These are phyloP conservation scores for Leucophenga montana DNA, from an alignment of 2,888 invertebrate species.

Conservation along the genomic window DNA sequence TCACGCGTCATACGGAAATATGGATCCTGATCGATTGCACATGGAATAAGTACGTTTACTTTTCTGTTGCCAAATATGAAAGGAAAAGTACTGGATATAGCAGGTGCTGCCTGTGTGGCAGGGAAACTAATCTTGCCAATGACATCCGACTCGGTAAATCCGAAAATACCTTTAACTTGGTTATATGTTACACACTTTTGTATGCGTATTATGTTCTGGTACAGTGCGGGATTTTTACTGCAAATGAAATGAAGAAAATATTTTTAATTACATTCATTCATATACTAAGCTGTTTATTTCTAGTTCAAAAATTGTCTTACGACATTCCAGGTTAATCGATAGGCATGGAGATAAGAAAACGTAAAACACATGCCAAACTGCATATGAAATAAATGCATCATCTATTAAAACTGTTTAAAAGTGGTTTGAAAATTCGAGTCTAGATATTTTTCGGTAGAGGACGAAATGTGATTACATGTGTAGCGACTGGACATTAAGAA, in stretches of 20 bases:
- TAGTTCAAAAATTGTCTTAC: no score
- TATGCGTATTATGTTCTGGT: slow-evolving; percentile 92
- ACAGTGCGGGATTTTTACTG: slow-evolving; percentile 91
- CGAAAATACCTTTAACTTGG: slow-evolving; percentile 98
- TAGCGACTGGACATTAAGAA: no score
- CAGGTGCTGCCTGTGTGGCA: slow-evolving; percentile 95
- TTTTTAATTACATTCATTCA: no score
- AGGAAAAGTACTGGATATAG: slow-evolving; percentile 91
- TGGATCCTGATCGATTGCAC: slow-evolving; percentile 99
- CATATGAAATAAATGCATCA: no score
- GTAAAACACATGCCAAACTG: no score
- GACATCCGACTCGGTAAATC: slow-evolving; percentile 95
- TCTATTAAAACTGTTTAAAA: no score
- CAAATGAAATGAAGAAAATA: slow-evolving; percentile 54
- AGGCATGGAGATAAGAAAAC: no score
- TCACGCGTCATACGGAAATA: slow-evolving; percentile 99
- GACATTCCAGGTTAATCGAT: no score
- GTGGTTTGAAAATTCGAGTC: not conserved
- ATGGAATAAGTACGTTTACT: slow-evolving; percentile 86
- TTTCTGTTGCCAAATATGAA: slow-evolving; percentile 88
- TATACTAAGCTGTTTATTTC: no score
- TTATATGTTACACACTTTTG: slow-evolving; percentile 97
- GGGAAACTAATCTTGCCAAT: slow-evolving; percentile 99
- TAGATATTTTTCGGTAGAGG: no score
- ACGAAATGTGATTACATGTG: no score